Evolutionary conservation across 2,113 vertebrate genomes (phyloP).

Genomic region (Bettongia penicillata): DNA sequence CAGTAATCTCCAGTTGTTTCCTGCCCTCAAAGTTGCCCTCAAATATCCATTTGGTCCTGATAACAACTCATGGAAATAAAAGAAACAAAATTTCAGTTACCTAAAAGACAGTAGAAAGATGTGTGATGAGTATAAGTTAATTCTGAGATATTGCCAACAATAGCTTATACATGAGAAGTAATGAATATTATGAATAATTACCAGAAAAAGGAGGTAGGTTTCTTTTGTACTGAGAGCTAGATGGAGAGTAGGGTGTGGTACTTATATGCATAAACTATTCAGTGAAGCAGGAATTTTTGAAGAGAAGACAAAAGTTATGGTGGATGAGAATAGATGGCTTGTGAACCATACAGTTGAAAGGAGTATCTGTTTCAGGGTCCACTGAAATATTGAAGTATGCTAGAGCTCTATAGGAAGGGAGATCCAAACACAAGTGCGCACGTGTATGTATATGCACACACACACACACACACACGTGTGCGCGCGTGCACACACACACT

Average conservation of each 20-base stretch:
- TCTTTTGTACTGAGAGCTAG: neutral
- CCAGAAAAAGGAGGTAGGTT: neutral
- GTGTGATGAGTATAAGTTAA: neutral
- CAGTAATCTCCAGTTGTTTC: neutral
- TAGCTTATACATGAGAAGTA: neutral
- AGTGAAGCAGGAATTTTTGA: neutral
- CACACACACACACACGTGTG: neutral
- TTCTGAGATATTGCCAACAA: neutral
- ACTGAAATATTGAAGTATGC: neutral
- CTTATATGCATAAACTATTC: neutral
- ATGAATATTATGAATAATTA: neutral
- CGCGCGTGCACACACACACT: neutral
- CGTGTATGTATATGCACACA: neutral
- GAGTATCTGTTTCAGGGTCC: neutral
- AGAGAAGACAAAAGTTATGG: neutral
- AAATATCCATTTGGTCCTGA: neutral
- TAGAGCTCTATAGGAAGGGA: neutral
- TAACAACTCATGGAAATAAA: neutral
- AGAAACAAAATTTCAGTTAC: neutral
- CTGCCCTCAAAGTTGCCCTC: neutral
- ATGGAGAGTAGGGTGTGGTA: neutral
- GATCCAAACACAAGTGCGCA: neutral
- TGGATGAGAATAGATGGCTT: neutral
- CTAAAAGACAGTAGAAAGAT: neutral
- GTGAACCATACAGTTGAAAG: neutral